Percentiles rank a stretch among this genome's conserved stretches.
Evolutionary conservation across 2,797 vertebrate species (phyloP).

Genomic region (Siniperca obscura): DNA sequence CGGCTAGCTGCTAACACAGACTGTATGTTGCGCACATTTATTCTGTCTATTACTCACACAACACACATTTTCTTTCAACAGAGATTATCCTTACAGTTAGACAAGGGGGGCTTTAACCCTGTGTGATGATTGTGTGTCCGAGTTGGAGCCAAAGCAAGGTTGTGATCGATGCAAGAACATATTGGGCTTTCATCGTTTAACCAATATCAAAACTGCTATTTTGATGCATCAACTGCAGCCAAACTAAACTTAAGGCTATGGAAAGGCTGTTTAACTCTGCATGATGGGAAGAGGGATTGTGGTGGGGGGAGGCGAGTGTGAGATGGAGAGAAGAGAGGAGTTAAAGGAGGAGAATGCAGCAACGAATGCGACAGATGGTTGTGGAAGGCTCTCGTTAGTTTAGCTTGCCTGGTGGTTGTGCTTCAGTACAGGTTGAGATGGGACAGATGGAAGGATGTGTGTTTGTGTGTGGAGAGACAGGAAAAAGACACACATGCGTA

Average conservation of each 20-base stretch:
- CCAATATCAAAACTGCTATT: constrained; percentile 56
- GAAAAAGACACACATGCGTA: constrained; percentile 10
- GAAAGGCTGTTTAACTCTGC: constrained; percentile 49
- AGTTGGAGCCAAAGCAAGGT: constrained; percentile 39
- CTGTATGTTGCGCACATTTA: constrained; percentile 14
- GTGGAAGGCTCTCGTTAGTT: constrained; percentile 84
- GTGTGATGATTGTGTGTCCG: constrained; percentile 22
- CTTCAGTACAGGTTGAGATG: constrained; percentile 85
- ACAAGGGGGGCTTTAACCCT: constrained; percentile 30
- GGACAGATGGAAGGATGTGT: constrained; percentile 87
- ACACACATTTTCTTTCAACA: constrained; percentile 10
- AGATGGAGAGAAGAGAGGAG: constrained; percentile 56
- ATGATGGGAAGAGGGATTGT: constrained; percentile 31
- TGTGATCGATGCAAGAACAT: constrained; percentile 51
- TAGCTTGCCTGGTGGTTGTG: constrained; percentile 83
- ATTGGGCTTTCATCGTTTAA: constrained; percentile 59
- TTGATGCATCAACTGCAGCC: constrained; percentile 44
- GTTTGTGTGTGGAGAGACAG: constrained; percentile 61
- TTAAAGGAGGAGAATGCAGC: constrained; percentile 66
- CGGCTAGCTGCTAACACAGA: constrained; percentile 9
- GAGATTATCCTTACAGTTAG: constrained; percentile 45
- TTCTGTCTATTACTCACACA: constrained; percentile 12
- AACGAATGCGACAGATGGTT: constrained; percentile 86
- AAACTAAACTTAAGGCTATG: constrained; percentile 55
- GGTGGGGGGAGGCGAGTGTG: constrained; percentile 33